Percentiles rank a stretch among this genome's conserved stretches.
Conservation (phyloP, 2,113 vertebrate species). For the Carassius carassius region DNA sequence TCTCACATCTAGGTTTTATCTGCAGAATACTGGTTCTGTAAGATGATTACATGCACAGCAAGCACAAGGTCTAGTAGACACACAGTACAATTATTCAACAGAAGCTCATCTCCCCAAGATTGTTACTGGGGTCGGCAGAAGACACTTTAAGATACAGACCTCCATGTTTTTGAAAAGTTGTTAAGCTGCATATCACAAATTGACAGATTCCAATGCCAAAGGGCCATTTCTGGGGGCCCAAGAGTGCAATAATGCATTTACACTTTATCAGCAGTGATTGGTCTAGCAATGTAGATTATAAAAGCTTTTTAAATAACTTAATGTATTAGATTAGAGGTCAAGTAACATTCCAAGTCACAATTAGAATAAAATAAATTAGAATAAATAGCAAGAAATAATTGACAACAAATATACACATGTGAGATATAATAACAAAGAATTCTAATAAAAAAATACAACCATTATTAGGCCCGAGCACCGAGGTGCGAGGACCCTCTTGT, state of each 20-base stretch:
- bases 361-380: too few relatives aligned
- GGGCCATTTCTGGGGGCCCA: not conserved
- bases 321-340: not conserved
- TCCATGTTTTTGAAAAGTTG: slow-evolving; percentile 25
- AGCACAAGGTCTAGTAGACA: slow-evolving; percentile 31
- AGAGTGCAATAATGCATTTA: not conserved
- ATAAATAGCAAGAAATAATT: too few relatives aligned
- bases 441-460: too few relatives aligned
- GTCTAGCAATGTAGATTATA: not conserved
- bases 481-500: too few relatives aligned
- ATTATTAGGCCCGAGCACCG: too few relatives aligned
- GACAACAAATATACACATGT: too few relatives aligned
- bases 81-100: slow-evolving; percentile 39
- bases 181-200: slow-evolving; percentile 42
- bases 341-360: not conserved
- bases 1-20: slow-evolving; percentile 51
- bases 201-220: slow-evolving; percentile 36
- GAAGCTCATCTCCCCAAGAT: slow-evolving; percentile 7
- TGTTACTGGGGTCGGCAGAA: slow-evolving; percentile 40
- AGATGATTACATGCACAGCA: slow-evolving; percentile 49
- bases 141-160: not conserved
- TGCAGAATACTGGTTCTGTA: slow-evolving; percentile 49
- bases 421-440: too few relatives aligned
- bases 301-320: slow-evolving; percentile 21
- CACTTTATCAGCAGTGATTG: not conserved